phyloP scores from a whole-genome alignment of 1,140 invertebrate genomes.

The Triops cancriformis region DNA sequence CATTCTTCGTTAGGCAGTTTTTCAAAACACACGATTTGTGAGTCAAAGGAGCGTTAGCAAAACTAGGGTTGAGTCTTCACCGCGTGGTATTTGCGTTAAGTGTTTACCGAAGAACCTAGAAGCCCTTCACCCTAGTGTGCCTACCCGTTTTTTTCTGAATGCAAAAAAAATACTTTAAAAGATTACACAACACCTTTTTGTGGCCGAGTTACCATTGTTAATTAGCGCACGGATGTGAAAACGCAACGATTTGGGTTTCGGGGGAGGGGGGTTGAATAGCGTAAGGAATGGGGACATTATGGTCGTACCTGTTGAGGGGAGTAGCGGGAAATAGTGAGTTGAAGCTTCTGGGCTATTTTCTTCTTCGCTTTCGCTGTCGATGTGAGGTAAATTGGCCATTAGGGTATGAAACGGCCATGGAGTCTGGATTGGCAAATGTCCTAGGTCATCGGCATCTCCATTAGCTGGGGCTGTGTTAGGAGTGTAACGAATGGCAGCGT shows the following conservation, averaged over 20 bases:
- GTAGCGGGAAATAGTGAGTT: not conserved
- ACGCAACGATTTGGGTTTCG: not conserved
- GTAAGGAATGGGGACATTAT: not conserved
- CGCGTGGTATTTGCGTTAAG: not conserved
- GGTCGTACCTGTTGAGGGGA: not conserved
- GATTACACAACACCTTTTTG: not conserved
- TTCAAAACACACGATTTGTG: not conserved
- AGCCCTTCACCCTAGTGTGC: no score
- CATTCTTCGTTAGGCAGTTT: not conserved
- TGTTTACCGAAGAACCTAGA: not conserved
- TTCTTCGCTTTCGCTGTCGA: not conserved
- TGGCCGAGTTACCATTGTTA: not conserved
- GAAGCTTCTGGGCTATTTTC: not conserved
- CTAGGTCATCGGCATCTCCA: not conserved
- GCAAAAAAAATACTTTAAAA: no score
- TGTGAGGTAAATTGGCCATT: slow-evolving; percentile 8
- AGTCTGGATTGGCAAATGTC: not conserved
- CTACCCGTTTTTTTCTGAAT: no score
- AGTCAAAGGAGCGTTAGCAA: not conserved
- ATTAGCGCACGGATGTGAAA: not conserved
- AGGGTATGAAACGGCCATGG: not conserved
- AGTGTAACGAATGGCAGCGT: not conserved
- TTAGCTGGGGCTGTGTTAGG: not conserved
- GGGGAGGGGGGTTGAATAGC: not conserved
- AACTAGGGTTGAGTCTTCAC: not conserved